phyloP scores from a whole-genome alignment of 2,797 vertebrate genomes.

The Silurus lanzhouensis region DNA sequence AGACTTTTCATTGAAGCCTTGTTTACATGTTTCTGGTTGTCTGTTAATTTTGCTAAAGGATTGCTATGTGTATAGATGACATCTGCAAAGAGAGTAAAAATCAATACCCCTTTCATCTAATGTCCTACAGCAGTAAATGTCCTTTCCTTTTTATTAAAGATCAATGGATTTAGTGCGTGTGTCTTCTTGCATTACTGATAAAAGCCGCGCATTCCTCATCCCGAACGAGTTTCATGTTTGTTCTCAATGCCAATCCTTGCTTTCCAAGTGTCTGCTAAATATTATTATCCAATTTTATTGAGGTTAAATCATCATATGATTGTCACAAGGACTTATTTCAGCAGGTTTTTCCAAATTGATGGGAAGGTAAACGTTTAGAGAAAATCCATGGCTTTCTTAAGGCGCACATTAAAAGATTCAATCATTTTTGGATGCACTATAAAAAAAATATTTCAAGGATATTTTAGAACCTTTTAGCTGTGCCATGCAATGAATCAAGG shows the following conservation, averaged over 20 bases:
- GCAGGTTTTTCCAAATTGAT: conserved; percentile 13
- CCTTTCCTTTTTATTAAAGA: conserved; percentile 36
- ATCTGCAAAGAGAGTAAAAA: conserved; percentile 21
- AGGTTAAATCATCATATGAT: conserved; percentile 23
- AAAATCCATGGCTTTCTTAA: background rate
- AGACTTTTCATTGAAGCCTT: background rate
- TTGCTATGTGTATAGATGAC: conserved; percentile 14
- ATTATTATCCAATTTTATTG: conserved; percentile 36
- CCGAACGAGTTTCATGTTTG: conserved; percentile 19
- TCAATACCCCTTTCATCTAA: conserved; percentile 4
- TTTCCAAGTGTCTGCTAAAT: conserved; percentile 32
- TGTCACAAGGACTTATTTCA: conserved; percentile 21
- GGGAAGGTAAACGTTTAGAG: background rate
- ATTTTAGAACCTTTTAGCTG: background rate
- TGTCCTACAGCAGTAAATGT: conserved; percentile 5
- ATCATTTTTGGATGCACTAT: background rate
- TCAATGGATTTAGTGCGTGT: conserved; percentile 17
- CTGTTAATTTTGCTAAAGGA: conserved; percentile 10
- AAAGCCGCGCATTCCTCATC: conserved; percentile 28
- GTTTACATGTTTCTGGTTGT: background rate
- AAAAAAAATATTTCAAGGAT: background rate
- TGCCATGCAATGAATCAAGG: background rate
- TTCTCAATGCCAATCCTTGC: background rate
- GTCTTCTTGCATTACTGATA: conserved; percentile 18
- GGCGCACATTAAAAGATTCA: background rate